Base-by-base conservation (phyloP, 2,888 invertebrate genomes). In the Rotaria magnacalcarata region DNA sequence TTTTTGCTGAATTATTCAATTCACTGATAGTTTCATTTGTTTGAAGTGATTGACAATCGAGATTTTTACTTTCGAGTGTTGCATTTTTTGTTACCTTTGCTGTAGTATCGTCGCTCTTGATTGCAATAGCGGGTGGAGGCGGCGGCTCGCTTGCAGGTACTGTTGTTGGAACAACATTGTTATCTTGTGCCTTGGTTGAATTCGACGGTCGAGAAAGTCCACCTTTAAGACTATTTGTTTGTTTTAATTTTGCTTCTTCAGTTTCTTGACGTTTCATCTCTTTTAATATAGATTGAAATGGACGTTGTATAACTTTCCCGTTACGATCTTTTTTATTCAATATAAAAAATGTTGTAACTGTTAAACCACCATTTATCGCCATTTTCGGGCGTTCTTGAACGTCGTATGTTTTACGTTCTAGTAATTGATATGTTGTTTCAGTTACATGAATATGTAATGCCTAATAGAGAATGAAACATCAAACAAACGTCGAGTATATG, bases 361-460 rank as follows among this genome's bases (percentile, higher is more conserved):
- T 50, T 27, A 47, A 47, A 43, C 54, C 43, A n/a, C 85, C 85
- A 54, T 86, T 86, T 34, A 86, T 60, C 8, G 85, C 43, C 34
- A 86, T 75, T 85, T 86, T 86, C 8, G 85, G 85, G 75, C 86
- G 75, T 85, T 86, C 86, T 74, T 75, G 85, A 56, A 86, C 54
- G 27, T 50, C 52, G n/a, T 86, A 86, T 27, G 41, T 41, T 80
- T 85, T 86, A 56, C 85, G 54, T 34, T 84, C 24, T 7, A 86
- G 56, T 34, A 85, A 60, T 52, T 75, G 75, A 52, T 86, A 75
- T 47, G 86, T 86, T n/a, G 86, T 5, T 47, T 86, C 80, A 60
- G 47, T 85, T 27, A 85, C 27, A 74, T 86, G 86, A 19, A 86
- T 85, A 75, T 86, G 85, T 75, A 86, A 84, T 85, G 89, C 94